Base-by-base conservation (phyloP, 1,140 invertebrate species). In the Camponotus pennsylvanicus region DNA sequence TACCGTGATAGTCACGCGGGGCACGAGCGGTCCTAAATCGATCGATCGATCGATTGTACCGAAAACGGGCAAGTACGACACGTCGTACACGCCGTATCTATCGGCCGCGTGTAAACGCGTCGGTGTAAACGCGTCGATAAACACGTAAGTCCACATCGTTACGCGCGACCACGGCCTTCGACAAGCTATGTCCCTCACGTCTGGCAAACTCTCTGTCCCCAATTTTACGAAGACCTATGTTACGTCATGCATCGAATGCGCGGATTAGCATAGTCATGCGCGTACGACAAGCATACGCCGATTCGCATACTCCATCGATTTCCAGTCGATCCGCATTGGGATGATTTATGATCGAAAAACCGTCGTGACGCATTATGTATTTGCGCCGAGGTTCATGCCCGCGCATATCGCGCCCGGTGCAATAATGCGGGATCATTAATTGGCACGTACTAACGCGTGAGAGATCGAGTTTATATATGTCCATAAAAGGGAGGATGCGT, bases 121-220 rank as follows among this genome's bases (percentile, higher is more conserved):
- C 34, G 64, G 37, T 90, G 89, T 84, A 91, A 91, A 91, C 88
- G 88, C 85, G 82, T 77, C 88, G 86, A 89, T 91, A 91, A 91
- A 91, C 90, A 91, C 88, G 79, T 89, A 88, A 91, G 86, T 91
- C 86, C 88, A 91, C 90, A 89, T 91, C 89, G 90, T 91, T 91
- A 91, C 90, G 88, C 82, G 84, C 88, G 85, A 69, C 83, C 86
- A 89, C 87, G 73, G 64, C 42, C 79, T 88, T 59, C 90, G 63
- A 86, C 86, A 85, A 88, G 82, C 77, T 71, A 86, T 76, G 85
- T 89, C 85, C 71, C 87, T 64, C 87, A 85, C 75, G 66, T 85
- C 78, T 70, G 66, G 79, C 75, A 89, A 89, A 89, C 90, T 80
- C 45, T 34, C 57, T 71, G 63, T 83, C 67, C 63, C 84, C 78